phyloP scores from a whole-genome alignment of 2,113 vertebrate species.

The Sander lucioperca region DNA sequence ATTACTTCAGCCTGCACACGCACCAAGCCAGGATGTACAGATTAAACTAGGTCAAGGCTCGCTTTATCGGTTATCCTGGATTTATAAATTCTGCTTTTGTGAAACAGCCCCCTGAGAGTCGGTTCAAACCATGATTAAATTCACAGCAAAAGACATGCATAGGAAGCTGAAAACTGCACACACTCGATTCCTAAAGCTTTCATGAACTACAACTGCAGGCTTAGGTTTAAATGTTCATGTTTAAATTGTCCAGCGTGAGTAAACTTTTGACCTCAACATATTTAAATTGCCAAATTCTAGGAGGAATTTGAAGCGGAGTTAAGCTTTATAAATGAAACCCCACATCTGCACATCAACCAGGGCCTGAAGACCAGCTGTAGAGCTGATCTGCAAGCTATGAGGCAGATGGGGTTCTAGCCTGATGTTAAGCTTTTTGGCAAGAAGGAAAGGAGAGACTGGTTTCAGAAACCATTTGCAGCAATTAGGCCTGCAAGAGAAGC shows the following conservation, averaged over 20 bases:
- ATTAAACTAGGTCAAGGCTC: no score
- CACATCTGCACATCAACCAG: conserved; percentile 48
- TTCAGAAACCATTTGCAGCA: conserved; percentile 55
- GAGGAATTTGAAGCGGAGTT: conserved; percentile 3
- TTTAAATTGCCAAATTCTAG: conserved; percentile 35
- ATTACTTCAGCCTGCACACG: no score
- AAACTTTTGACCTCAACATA: conserved; percentile 48
- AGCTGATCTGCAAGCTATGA: conserved; percentile 45
- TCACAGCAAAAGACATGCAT: not conserved
- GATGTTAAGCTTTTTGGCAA: conserved; percentile 60
- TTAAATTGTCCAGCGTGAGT: conserved; percentile 21
- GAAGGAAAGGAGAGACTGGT: conserved; percentile 18
- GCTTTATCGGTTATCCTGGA: no score
- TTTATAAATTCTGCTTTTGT: no score
- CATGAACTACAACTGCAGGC: conserved; percentile 26
- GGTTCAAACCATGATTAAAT: conserved; percentile 2
- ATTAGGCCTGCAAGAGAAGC: conserved; percentile 49
- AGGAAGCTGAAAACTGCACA: conserved; percentile 6
- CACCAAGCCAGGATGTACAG: no score
- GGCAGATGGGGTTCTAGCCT: conserved; percentile 57
- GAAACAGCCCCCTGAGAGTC: not conserved
- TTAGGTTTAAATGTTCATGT: conserved; percentile 26
- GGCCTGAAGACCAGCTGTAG: conserved; percentile 55
- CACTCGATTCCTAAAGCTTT: conserved; percentile 11
- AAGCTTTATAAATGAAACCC: conserved; percentile 32